Percentiles rank a stretch among this genome's conserved stretches.
Evolutionary conservation across 2,113 vertebrate species (phyloP).

Genomic region (Cyprinus carpio): DNA sequence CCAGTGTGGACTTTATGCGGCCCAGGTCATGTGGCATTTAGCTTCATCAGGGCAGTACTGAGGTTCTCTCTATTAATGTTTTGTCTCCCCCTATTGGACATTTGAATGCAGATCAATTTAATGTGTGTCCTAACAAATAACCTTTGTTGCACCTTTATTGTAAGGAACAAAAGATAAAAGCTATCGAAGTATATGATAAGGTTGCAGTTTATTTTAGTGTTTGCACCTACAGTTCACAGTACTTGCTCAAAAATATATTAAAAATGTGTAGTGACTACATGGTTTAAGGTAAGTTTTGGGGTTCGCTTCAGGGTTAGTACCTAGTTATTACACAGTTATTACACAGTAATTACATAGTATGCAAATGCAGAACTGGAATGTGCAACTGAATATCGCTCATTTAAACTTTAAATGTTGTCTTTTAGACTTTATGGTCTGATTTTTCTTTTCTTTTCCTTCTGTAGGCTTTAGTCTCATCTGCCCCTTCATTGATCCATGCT

Average conservation of each 20-base stretch:
- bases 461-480: slow-evolving; percentile 86
- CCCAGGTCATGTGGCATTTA: too few relatives aligned
- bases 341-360: not conserved
- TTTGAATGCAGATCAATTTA: slow-evolving; percentile 23
- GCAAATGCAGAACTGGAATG: not conserved
- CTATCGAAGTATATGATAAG: not conserved
- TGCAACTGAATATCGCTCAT: not conserved
- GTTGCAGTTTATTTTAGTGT: not conserved
- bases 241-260: not conserved
- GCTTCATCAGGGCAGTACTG: not conserved
- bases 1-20: too few relatives aligned
- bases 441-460: slow-evolving; percentile 49
- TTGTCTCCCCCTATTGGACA: slow-evolving; percentile 64
- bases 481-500: slow-evolving; percentile 89
- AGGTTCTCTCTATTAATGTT: not conserved
- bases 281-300: not conserved
- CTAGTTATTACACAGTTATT: not conserved
- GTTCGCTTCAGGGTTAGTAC: not conserved
- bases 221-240: not conserved
- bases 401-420: not conserved
- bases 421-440: not conserved
- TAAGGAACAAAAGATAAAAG: not conserved
- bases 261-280: not conserved
- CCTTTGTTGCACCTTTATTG: not conserved
- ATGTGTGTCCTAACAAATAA: not conserved